A percentile compares a stretch with the other conserved stretches of the same genome.
These are phyloP conservation scores for Melipona bicolor DNA, from an alignment of 2,888 invertebrate genomes.

Conservation along the genomic window DNA sequence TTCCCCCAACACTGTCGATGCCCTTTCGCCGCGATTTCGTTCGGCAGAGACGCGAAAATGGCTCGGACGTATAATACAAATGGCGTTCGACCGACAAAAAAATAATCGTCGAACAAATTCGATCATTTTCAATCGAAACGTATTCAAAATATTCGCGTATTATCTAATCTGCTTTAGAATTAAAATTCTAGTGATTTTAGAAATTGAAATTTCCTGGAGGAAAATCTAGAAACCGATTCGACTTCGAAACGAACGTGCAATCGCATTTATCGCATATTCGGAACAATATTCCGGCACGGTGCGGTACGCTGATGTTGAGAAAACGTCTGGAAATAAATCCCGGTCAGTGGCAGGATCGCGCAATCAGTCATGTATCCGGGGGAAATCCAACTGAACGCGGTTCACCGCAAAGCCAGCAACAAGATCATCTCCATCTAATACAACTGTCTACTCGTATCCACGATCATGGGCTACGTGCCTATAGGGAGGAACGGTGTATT, in stretches of 20 bases:
- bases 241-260: background rate
- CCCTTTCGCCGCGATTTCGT: constrained; percentile 16
- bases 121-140: no score
- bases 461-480: background rate
- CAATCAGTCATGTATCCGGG: constrained; percentile 45
- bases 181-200: no score
- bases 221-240: no score
- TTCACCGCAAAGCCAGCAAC: constrained; percentile 52
- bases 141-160: no score
- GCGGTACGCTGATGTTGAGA: constrained; percentile 3
- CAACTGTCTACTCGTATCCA: constrained; percentile 36
- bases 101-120: background rate
- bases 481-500: background rate
- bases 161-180: no score
- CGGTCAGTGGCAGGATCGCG: constrained; percentile 1
- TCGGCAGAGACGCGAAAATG: background rate
- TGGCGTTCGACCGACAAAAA: background rate
- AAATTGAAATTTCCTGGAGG: no score
- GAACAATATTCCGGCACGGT: constrained; percentile 47
- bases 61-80: background rate
- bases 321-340: constrained; percentile 40
- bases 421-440: constrained; percentile 56
- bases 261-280: constrained; percentile 6
- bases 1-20: background rate
- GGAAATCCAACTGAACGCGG: constrained; percentile 38